Conservation (phyloP, 2,113 vertebrate species). For the Coreoperca whiteheadi region DNA sequence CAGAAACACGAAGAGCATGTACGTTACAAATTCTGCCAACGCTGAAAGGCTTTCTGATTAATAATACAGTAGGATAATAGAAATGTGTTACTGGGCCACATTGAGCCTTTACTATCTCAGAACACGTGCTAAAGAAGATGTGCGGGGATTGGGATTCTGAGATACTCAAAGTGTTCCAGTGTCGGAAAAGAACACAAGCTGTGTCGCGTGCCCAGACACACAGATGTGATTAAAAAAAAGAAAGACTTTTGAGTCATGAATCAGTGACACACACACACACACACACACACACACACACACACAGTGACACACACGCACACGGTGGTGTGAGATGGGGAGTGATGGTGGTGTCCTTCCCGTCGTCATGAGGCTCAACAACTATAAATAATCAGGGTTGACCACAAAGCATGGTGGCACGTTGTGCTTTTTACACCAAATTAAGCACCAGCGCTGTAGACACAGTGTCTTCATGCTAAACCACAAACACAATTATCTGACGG, state of each 20-base stretch:
- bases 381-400: background rate
- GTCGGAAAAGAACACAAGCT: background rate
- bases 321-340: slow-evolving; percentile 15
- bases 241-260: background rate
- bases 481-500: background rate
- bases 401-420: background rate
- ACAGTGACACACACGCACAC: background rate
- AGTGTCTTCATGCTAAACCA: background rate
- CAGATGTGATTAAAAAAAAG: slow-evolving; percentile 1
- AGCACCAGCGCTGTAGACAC: background rate
- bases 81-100: no score
- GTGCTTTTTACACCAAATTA: background rate
- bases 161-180: background rate
- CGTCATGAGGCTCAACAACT: background rate
- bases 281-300: slow-evolving; percentile 11
- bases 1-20: background rate
- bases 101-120: no score
- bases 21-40: background rate
- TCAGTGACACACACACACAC: background rate
- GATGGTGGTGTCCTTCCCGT: slow-evolving; percentile 9
- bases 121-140: background rate
- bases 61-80: background rate
- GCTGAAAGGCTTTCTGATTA: background rate
- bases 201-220: background rate
- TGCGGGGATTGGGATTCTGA: background rate